Percentiles rank a stretch among this genome's conserved stretches.
Conservation (phyloP, 2,797 vertebrate genomes). For the Paramormyrops hopkinsi region DNA sequence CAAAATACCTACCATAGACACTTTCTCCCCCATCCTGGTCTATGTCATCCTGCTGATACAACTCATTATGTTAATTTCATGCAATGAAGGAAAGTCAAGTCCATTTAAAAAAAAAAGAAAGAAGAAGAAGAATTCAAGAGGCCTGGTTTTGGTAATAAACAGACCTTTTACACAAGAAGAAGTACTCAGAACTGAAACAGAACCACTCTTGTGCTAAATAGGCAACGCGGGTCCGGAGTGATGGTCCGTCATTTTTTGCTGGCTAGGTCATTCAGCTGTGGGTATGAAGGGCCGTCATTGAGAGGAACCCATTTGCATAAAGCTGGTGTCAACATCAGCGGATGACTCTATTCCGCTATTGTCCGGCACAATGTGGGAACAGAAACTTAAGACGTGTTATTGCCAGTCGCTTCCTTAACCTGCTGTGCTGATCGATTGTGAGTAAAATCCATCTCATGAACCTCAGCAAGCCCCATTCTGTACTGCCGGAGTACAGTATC, state of each 20-base stretch:
- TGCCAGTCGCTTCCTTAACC: conserved; percentile 76
- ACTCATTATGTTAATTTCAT: conserved; percentile 84
- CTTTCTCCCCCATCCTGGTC: conserved; percentile 53
- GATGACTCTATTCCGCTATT: conserved; percentile 79
- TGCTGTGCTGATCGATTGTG: conserved; percentile 74
- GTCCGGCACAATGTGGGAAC: conserved; percentile 78
- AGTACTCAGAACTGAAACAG: conserved; percentile 76
- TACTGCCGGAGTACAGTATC: not conserved
- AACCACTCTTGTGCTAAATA: conserved; percentile 80
- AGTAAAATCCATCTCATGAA: conserved; percentile 49
- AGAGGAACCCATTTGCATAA: conserved; percentile 80
- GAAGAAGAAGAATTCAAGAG: conserved; percentile 36
- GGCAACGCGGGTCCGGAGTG: conserved; percentile 76
- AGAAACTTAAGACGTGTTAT: conserved; percentile 75
- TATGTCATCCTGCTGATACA: conserved; percentile 77
- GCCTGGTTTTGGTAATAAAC: conserved; percentile 73
- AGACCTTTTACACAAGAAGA: conserved; percentile 70
- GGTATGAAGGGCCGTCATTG: conserved; percentile 81
- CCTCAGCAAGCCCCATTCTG: not conserved
- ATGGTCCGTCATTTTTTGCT: conserved; percentile 72
- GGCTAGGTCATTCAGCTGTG: conserved; percentile 76
- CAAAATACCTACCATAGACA: conserved; percentile 79
- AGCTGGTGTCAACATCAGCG: conserved; percentile 79
- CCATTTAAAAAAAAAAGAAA: conserved; percentile 44
- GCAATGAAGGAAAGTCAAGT: conserved; percentile 79